A percentile compares a stretch with the other conserved stretches of the same genome.
Evolutionary conservation across 2,797 vertebrate genomes (phyloP).

Genomic region (Manis pentadactyla): DNA sequence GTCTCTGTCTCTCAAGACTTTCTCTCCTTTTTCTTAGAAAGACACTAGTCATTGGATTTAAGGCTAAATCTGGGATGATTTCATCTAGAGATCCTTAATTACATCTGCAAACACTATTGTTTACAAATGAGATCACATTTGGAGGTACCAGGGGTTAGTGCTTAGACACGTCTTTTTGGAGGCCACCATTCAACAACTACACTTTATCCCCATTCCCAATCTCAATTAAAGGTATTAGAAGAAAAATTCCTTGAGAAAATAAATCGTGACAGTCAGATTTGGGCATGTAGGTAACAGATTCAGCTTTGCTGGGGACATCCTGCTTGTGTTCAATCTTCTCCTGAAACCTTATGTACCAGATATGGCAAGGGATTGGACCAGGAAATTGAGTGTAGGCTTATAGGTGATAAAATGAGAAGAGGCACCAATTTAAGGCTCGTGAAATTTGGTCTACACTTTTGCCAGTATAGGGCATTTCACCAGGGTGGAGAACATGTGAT

Average conservation of each 20-base stretch:
- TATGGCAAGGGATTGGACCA: not conserved
- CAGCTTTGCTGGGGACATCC: not conserved
- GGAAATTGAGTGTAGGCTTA: not conserved
- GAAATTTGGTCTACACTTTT: constrained; percentile 27
- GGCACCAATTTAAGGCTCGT: constrained; percentile 15
- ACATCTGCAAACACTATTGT: not conserved
- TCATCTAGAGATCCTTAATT: not conserved
- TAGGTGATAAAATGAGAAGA: not conserved
- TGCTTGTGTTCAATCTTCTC: not conserved
- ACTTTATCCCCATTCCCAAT: not conserved
- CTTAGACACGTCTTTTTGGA: not conserved
- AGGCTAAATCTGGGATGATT: not conserved
- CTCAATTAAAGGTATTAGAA: not conserved
- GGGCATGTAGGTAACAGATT: not conserved
- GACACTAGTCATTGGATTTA: not conserved
- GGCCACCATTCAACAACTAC: not conserved
- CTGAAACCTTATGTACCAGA: not conserved
- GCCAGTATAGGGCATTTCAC: not conserved
- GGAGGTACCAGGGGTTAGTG: not conserved
- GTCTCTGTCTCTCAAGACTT: not conserved
- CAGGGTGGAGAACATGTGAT: not conserved
- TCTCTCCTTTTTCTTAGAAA: not conserved
- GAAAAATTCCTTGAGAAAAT: not conserved
- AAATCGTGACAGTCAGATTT: not conserved
- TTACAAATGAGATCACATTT: not conserved